Percentiles rank a stretch among this genome's conserved stretches.
Evolutionary conservation across 2,888 invertebrate genomes (phyloP).

Genomic region (Tachina lurida): DNA sequence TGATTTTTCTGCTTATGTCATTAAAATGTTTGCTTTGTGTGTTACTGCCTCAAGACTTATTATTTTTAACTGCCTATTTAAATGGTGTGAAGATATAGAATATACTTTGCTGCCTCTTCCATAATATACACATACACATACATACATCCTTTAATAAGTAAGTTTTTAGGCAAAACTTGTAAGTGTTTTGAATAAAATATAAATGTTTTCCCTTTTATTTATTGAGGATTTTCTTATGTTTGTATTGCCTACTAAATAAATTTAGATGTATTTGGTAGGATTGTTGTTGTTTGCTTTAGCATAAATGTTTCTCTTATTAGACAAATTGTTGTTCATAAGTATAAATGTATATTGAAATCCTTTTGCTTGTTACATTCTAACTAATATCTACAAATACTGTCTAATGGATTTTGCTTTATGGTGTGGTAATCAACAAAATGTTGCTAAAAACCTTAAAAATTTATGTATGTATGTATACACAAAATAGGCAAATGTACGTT

Average conservation of each 20-base stretch:
- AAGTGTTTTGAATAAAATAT: not conserved
- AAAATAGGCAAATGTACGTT: constrained; percentile 1
- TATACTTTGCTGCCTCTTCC: not conserved
- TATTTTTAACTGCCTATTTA: constrained; percentile 21
- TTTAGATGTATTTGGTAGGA: constrained; percentile 13
- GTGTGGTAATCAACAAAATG: constrained; percentile 69
- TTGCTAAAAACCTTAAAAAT: constrained; percentile 35
- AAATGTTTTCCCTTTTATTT: constrained; percentile 33
- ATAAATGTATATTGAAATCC: constrained; percentile 64
- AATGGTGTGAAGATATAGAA: constrained; percentile 50
- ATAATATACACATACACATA: not conserved
- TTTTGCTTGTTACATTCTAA: constrained; percentile 65
- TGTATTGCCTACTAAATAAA: constrained; percentile 4
- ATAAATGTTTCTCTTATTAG: not conserved
- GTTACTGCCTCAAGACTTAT: not conserved
- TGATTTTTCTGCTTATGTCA: too few relatives aligned
- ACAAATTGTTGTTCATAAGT: constrained; percentile 10
- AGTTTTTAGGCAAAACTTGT: not conserved
- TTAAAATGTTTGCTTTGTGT: not conserved
- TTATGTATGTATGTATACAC: constrained; percentile 15
- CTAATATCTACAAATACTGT: constrained; percentile 45
- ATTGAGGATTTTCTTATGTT: constrained; percentile 59
- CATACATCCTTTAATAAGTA: not conserved
- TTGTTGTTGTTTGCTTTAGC: constrained; percentile 38
- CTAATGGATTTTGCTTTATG: constrained; percentile 72